Evolutionary conservation across 2,888 invertebrate genomes (phyloP), one percentile per base, ranked within the genome.

Genomic region (Geophilus truncorum): DNA sequence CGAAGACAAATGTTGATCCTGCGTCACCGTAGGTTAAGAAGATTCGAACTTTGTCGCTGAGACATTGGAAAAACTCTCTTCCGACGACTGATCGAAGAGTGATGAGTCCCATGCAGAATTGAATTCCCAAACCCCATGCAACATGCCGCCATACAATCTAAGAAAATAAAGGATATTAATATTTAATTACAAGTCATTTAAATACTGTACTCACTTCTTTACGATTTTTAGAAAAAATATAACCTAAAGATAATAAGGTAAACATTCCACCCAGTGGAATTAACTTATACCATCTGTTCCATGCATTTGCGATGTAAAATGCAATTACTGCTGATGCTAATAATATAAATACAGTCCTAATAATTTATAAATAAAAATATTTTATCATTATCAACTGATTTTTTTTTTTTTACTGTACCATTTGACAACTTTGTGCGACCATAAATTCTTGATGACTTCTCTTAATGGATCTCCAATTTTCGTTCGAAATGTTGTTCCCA

Each of bases 1-100:
- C 95, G 85, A 94, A 98, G 0, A 96, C 93, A 86, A 98, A 97
- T 0, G 89, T 89, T 0, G 95, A 92, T 0, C 97, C 98, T 0
- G 90, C 90, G 81, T 92, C 90, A 0, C 95, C 92, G 86, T 92
- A 97, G 5, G 90, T 89, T 79, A 98, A 88, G 85, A 98, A 97
- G 0, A 90, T 90, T 1, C 93, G 91, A 0, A 92, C 91, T 88
- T 92, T 90, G 21, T 86, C 88, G 0, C 93, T 92, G 78, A 93
- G 87, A 85, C 92, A 93, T 79, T 89, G 86, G 83, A 96, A 90
- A 5, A 94, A 91, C 0, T 88, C 85, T 70, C 93, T 89, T 0
- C 97, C 97, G 0, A 92, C 88, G 1, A 91, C 89, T 95, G 95
- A 96, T 81, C 95, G 90, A 82, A 98, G 92, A 82, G 95, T 94